Base-by-base conservation (phyloP, 1,140 invertebrate species). In the Drosophila pachea region DNA sequence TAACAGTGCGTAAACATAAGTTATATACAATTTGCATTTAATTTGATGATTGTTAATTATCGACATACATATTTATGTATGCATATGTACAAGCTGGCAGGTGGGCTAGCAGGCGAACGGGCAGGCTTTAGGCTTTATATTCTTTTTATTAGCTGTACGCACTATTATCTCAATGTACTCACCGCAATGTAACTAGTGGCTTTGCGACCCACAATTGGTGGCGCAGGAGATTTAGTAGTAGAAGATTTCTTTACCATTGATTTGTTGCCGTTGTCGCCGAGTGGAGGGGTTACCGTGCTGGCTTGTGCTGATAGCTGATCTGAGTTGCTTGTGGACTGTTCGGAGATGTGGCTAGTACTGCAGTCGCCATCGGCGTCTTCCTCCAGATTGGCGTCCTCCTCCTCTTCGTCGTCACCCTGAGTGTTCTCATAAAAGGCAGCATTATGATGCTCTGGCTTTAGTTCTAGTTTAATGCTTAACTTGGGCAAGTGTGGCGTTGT, bases 171-270 rank as follows among this genome's bases (percentile, higher is more conserved):
- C 54, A 61, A 65, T 61, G 82, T 73, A 91, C 89, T 90, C 82
- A 92, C 92, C 87, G 91, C 92, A 71, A 93, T 91, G 75, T 92
- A 93, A 29, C 92, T 92, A 63, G 92, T 92, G 42, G 91, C 92
- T 79, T 91, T 92, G 74, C 91, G 89, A 82, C 92, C 92, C 62
- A 90, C 91, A 67, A 90, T 91, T 52, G 92, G 92, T 60, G 91
- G 91, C 47, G 90, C 88, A 74, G 87, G 81, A 59, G 88, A 89
- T 72, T 86, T 86, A 86, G 76, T 77, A 86, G 79, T 86, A 52
- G 79, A 84, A 84, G 76, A 71, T 79, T 89, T 89, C 60, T 86
- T 89, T 77, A 88, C 81, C 63, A 76, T 77, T 76, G 69, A 77
- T 76, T 83, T 87, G 68, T 62, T 76, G 36, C 8, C 38, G 48